Percentiles rank a stretch among this genome's conserved stretches.
phyloP scores from a whole-genome alignment of 2,797 vertebrate species.

The Alca torda region DNA sequence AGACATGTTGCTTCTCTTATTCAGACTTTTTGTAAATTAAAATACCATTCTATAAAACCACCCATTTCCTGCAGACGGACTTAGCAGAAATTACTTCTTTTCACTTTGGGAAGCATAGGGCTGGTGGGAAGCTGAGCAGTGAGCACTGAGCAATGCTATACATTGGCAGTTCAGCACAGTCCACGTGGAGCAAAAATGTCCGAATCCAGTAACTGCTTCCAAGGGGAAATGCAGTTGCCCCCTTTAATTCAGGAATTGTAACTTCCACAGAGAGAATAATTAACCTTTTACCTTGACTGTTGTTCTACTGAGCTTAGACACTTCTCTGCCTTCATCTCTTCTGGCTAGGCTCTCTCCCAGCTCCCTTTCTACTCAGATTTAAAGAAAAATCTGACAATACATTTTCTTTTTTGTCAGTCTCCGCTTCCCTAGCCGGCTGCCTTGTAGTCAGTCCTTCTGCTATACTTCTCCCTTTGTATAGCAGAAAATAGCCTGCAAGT shows the following conservation, averaged over 20 bases:
- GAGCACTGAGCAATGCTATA: background rate
- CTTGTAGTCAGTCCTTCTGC: background rate
- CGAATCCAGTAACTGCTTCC: background rate
- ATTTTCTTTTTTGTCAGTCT: background rate
- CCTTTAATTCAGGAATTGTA: background rate
- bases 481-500: background rate
- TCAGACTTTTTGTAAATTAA: background rate
- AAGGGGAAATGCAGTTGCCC: background rate
- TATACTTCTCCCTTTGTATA: background rate
- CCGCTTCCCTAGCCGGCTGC: background rate
- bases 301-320: background rate
- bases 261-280: background rate
- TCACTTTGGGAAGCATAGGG: background rate
- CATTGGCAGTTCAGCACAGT: background rate
- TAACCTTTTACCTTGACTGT: slow-evolving; percentile 15
- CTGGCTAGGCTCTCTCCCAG: background rate
- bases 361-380: background rate
- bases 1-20: background rate
- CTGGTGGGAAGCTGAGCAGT: background rate
- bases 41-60: background rate
- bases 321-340: background rate
- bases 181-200: background rate
- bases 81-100: background rate
- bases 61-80: background rate
- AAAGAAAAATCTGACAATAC: background rate